These are phyloP conservation scores for Macroglossus sobrinus DNA, from an alignment of 2,113 vertebrate genomes.

Conservation along the genomic window DNA sequence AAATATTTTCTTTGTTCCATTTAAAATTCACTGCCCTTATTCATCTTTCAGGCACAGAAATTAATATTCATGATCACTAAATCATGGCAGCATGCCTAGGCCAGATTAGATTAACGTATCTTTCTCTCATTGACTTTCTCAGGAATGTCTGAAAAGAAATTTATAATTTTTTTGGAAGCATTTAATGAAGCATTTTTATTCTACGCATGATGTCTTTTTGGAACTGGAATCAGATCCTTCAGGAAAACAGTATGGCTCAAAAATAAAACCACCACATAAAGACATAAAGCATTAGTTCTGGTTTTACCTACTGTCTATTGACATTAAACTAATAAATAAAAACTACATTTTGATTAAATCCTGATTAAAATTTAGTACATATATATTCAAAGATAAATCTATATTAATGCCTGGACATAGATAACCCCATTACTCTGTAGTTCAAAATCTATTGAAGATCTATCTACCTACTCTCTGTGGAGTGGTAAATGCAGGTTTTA, in stretches of 20 bases:
- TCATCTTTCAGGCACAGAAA: constrained; percentile 39
- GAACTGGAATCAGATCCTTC: neutral
- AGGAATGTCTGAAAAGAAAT: neutral
- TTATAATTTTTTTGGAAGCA: too few species aligned
- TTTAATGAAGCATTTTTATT: constrained; percentile 26
- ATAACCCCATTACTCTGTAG: neutral
- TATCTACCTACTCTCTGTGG: neutral
- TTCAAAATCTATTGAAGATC: neutral
- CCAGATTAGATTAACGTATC: constrained; percentile 33
- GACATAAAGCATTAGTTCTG: neutral
- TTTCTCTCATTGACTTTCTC: constrained; percentile 12
- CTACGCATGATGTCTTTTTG: neutral
- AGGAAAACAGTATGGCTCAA: neutral
- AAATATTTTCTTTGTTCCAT: constrained; percentile 51
- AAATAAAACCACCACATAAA: constrained; percentile 15
- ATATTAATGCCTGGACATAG: neutral
- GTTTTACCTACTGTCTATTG: neutral
- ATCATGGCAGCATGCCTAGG: constrained; percentile 14
- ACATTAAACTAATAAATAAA: neutral
- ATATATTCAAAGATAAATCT: neutral
- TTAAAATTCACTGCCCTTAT: constrained; percentile 26
- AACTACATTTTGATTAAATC: neutral
- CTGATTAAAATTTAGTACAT: neutral
- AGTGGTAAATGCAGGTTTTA: neutral
- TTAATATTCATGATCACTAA: constrained; percentile 56